Conservation (phyloP, 1,140 invertebrate genomes). For the Trialeurodes vaporariorum region DNA sequence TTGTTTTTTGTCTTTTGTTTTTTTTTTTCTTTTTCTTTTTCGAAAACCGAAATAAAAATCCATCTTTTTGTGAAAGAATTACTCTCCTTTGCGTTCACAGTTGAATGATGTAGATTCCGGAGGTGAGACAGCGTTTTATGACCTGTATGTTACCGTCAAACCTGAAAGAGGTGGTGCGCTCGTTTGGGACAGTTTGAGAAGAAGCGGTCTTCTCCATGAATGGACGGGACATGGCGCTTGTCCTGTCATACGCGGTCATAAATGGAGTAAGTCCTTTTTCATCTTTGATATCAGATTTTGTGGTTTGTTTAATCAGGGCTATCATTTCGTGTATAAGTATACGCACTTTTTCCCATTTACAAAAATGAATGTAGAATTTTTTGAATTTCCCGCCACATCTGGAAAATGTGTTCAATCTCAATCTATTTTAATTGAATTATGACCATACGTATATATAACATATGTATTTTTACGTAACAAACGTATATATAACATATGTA, state of each 20-base stretch:
- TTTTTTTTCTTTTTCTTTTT: background rate
- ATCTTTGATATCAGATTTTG: no score
- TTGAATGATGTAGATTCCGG: background rate
- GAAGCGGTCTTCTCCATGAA: background rate
- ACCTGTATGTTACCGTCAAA: background rate
- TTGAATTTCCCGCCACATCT: background rate
- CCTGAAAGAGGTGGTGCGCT: slow-evolving; percentile 3
- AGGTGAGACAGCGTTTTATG: background rate
- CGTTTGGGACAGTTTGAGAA: slow-evolving; percentile 1
- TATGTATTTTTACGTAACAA: no score
- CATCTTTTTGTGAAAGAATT: background rate
- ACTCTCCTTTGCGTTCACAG: background rate
- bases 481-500: no score
- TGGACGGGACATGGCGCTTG: slow-evolving; percentile 5
- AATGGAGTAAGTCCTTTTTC: slow-evolving; percentile 7
- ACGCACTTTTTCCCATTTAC: background rate
- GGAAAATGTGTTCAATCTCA: background rate
- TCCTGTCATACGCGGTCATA: slow-evolving; percentile 8
- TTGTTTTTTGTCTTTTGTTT: background rate
- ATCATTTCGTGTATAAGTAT: no score
- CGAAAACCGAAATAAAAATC: background rate
- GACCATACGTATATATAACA: no score
- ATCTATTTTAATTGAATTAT: background rate
- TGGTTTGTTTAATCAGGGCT: no score
- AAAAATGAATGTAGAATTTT: background rate